A percentile compares a stretch with the other conserved stretches of the same genome.
Evolutionary conservation across 2,113 vertebrate genomes (phyloP).

Genomic region (Limnothrissa miodon): DNA sequence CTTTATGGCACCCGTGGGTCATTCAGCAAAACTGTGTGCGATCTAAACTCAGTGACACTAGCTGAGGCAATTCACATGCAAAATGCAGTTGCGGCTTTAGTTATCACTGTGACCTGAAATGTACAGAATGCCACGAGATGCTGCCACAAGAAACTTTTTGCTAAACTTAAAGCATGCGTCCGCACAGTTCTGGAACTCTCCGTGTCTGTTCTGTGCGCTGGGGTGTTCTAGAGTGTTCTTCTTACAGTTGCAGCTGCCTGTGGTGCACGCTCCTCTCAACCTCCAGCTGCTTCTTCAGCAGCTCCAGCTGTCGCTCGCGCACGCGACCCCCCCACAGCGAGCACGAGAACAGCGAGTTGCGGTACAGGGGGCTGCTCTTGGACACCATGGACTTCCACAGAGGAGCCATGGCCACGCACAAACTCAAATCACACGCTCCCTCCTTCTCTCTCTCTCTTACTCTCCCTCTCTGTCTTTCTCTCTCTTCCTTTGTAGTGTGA

Average conservation of each 20-base stretch:
- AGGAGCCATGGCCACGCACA: constrained; percentile 63
- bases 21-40: neutral
- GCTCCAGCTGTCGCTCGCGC: constrained; percentile 68
- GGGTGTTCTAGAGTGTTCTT: neutral
- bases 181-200: neutral
- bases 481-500: neutral
- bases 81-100: too few relatives aligned
- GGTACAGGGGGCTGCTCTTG: constrained; percentile 72
- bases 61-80: neutral
- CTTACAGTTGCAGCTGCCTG: constrained; percentile 66
- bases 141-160: too few relatives aligned
- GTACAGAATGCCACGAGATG: too few relatives aligned
- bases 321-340: constrained; percentile 69
- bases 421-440: neutral
- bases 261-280: constrained; percentile 63
- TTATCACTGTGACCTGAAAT: too few relatives aligned
- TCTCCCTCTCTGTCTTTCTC: constrained; percentile 24
- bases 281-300: constrained; percentile 65
- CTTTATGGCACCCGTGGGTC: neutral
- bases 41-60: neutral
- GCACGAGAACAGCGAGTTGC: constrained; percentile 75
- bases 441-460: neutral
- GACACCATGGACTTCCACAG: constrained; percentile 76
- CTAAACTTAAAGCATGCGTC: neutral
- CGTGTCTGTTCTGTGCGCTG: too few relatives aligned